Evolutionary conservation across 2,113 vertebrate genomes (phyloP).

Genomic region (Oryzias melastigma): DNA sequence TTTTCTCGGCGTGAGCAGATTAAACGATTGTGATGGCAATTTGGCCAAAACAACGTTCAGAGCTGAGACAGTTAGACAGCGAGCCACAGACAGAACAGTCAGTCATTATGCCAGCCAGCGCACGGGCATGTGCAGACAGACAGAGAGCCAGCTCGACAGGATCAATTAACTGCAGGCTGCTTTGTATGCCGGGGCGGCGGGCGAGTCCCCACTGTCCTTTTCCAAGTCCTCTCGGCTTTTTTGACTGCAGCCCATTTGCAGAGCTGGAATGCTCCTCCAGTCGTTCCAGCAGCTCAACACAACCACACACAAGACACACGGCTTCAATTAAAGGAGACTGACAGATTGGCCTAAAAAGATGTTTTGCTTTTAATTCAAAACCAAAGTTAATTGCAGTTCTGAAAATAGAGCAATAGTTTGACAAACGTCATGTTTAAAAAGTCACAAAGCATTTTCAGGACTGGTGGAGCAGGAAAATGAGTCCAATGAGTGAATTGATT

Average conservation of each 20-base stretch:
- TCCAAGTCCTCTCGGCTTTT: conserved; percentile 31
- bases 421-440: no score
- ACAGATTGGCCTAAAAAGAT: no score
- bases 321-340: no score
- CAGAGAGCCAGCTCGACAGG: conserved; percentile 32
- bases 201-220: conserved; percentile 34
- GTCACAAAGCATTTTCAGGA: no score
- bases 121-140: conserved; percentile 43
- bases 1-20: conserved; percentile 58
- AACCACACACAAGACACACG: no score
- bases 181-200: conserved; percentile 41
- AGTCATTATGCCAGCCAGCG: conserved; percentile 53
- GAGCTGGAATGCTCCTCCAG: conserved; percentile 8
- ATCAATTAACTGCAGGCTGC: conserved; percentile 49
- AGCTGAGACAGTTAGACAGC: conserved; percentile 59
- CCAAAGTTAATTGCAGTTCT: no score
- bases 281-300: neutral
- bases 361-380: no score
- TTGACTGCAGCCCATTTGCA: conserved; percentile 35
- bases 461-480: no score
- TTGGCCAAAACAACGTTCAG: conserved; percentile 66
- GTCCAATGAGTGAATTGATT: no score
- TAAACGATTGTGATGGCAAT: conserved; percentile 78
- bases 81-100: conserved; percentile 37
- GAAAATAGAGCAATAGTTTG: no score